A percentile compares a stretch with the other conserved stretches of the same genome.
Conservation (phyloP, 2,797 vertebrate genomes). For the Hippocampus kuda region DNA sequence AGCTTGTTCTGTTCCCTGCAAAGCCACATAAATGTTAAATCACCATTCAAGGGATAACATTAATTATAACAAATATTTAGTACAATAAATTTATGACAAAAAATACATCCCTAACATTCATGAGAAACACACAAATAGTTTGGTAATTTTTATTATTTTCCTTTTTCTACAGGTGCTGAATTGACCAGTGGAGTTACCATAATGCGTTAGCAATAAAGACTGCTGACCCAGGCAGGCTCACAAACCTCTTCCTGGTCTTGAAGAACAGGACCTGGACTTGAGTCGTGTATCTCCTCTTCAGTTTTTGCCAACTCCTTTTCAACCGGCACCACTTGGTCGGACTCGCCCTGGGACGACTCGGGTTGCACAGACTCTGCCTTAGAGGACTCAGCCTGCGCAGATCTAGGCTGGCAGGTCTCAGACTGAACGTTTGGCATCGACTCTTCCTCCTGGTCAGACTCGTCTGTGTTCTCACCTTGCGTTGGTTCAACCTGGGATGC, state of each 20-base stretch:
- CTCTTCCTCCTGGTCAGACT: too few species aligned
- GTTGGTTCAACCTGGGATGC: not conserved
- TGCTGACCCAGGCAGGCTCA: slow-evolving; percentile 5
- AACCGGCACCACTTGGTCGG: not conserved
- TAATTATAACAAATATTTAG: not conserved
- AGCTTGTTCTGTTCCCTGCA: slow-evolving; percentile 31
- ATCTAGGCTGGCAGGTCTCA: not conserved
- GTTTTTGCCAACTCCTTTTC: slow-evolving; percentile 13
- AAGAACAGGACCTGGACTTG: slow-evolving; percentile 7
- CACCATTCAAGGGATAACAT: not conserved
- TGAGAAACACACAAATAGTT: not conserved
- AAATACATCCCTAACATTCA: not conserved
- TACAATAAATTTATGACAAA: not conserved
- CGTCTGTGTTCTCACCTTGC: not conserved
- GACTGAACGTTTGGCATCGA: too few species aligned
- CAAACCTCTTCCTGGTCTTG: slow-evolving; percentile 32
- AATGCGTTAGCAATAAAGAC: not conserved
- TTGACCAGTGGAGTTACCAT: not conserved
- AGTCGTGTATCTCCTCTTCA: slow-evolving; percentile 18
- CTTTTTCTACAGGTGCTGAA: not conserved
- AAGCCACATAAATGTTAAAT: slow-evolving; percentile 17
- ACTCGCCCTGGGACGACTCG: not conserved
- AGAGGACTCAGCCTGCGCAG: not conserved
- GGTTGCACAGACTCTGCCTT: not conserved
- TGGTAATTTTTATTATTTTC: not conserved